Percentiles rank a stretch among this genome's conserved stretches.
Evolutionary conservation across 2,888 invertebrate genomes (phyloP).

Genomic region (Perithous albicinctus): DNA sequence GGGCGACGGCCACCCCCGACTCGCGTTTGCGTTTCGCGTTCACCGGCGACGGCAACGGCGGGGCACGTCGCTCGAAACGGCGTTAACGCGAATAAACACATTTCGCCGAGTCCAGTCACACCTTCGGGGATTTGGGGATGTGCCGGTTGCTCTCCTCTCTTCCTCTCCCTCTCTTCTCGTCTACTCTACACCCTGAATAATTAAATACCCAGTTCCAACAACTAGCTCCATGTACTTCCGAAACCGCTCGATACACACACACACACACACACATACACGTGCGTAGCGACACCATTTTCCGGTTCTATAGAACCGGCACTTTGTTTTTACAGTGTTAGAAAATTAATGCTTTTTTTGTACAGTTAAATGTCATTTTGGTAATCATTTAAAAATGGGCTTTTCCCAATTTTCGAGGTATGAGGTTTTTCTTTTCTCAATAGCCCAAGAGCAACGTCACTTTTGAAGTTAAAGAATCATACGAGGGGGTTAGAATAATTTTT

Average conservation of each 20-base stretch:
- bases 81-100: conserved; percentile 81
- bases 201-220: conserved; percentile 63
- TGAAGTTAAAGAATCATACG: too few species aligned
- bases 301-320: too few species aligned
- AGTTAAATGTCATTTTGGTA: too few species aligned
- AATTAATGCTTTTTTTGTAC: neutral
- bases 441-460: too few species aligned
- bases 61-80: conserved; percentile 74
- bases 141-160: neutral
- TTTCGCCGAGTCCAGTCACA: conserved; percentile 77
- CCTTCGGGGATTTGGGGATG: conserved; percentile 72
- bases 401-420: too few species aligned
- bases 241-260: conserved; percentile 51
- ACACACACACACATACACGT: too few species aligned
- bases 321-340: neutral
- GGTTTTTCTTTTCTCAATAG: too few species aligned
- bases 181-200: conserved; percentile 60
- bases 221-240: conserved; percentile 14
- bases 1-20: conserved; percentile 45
- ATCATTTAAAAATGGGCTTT: too few species aligned
- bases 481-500: too few species aligned
- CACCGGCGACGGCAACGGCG: conserved; percentile 50
- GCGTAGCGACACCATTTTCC: conserved; percentile 47
- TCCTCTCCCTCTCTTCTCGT: neutral
- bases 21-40: conserved; percentile 56